Evolutionary conservation across 2,888 invertebrate genomes (phyloP).

Genomic region (Glyphotaelius pellucidus): DNA sequence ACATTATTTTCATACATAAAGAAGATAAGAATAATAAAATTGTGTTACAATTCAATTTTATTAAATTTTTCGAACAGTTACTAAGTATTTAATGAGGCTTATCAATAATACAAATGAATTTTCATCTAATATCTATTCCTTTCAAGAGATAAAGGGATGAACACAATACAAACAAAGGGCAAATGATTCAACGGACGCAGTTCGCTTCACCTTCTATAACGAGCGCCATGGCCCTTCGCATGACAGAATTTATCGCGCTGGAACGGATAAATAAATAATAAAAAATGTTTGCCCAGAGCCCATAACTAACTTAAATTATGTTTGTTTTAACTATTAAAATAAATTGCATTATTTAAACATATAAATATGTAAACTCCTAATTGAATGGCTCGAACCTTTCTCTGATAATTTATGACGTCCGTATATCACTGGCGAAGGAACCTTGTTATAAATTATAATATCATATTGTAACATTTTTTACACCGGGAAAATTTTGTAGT

Average conservation of each 20-base stretch:
- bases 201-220: background rate
- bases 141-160: background rate
- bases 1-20: too few species aligned
- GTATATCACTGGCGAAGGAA: slow-evolving; percentile 56
- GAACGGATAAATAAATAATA: slow-evolving; percentile 44
- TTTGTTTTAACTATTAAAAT: slow-evolving; percentile 66
- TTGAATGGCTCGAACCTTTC: slow-evolving; percentile 64
- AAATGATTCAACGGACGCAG: background rate
- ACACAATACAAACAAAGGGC: background rate
- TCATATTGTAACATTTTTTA: slow-evolving; percentile 3
- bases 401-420: slow-evolving; percentile 61
- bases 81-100: too few species aligned
- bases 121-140: too few species aligned
- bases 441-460: slow-evolving; percentile 3
- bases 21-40: too few species aligned
- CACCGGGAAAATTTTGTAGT: background rate
- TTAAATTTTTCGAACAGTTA: too few species aligned
- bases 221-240: background rate
- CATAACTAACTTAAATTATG: slow-evolving; percentile 62
- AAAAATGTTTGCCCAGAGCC: slow-evolving; percentile 34
- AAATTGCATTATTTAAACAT: slow-evolving; percentile 66
- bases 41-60: too few species aligned
- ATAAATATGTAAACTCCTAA: slow-evolving; percentile 62
- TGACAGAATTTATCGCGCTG: slow-evolving; percentile 40
- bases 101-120: too few species aligned